phyloP scores from a whole-genome alignment of 2,797 vertebrate species.

The Brachymystax lenok region DNA sequence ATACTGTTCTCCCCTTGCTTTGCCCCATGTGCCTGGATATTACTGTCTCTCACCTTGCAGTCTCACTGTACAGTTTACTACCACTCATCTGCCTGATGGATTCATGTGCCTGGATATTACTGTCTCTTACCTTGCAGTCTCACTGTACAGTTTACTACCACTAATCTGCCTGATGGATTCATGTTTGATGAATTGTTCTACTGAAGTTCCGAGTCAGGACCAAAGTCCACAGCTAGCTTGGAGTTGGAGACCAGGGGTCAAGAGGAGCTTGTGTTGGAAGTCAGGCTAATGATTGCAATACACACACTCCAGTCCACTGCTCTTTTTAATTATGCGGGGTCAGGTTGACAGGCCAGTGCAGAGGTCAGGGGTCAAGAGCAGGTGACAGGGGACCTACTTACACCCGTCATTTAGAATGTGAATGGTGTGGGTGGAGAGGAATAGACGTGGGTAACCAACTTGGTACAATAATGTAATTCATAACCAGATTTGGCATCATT shows the following conservation, averaged over 20 bases:
- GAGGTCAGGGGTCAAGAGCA: constrained; percentile 31
- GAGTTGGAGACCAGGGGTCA: constrained; percentile 22
- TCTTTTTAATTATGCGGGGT: no score
- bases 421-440: not conserved
- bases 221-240: constrained; percentile 25
- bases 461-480: not conserved
- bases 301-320: constrained; percentile 19
- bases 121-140: no score
- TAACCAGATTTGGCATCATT: not conserved
- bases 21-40: no score
- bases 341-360: no score
- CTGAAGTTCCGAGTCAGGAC: not conserved
- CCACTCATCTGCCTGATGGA: not conserved
- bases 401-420: not conserved
- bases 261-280: constrained; percentile 27
- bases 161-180: not conserved
- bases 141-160: not conserved
- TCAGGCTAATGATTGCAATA: not conserved
- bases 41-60: no score
- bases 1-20: no score
- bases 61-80: not conserved
- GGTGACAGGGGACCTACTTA: constrained; percentile 27
- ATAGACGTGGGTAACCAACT: not conserved
- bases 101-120: no score
- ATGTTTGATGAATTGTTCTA: not conserved